Conservation (phyloP, 2,888 invertebrate genomes). For the Bembecia ichneumoniformis region DNA sequence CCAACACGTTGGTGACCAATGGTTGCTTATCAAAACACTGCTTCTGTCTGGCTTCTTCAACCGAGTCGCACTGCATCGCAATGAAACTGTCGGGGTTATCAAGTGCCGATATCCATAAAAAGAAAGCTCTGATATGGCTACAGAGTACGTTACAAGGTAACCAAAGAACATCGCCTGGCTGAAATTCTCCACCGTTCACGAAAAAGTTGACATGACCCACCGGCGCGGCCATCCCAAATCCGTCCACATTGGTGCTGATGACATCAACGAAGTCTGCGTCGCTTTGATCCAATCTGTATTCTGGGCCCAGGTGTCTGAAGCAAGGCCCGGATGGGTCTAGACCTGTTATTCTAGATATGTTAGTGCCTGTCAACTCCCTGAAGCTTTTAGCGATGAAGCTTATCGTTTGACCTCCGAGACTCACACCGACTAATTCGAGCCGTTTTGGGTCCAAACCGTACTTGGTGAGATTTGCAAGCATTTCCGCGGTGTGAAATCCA, state of each 20-base stretch:
- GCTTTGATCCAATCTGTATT: slow-evolving; percentile 34
- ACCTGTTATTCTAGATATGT: slow-evolving; percentile 33
- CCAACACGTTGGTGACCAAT: slow-evolving; percentile 19
- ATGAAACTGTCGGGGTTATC: slow-evolving; percentile 19
- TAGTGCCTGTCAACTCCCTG: slow-evolving; percentile 29
- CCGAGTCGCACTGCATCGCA: slow-evolving; percentile 24
- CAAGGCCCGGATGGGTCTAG: slow-evolving; percentile 52
- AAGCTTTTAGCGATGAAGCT: slow-evolving; percentile 48
- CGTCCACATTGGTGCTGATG: slow-evolving; percentile 44
- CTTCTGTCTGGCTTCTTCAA: slow-evolving; percentile 24
- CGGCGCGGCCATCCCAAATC: slow-evolving; percentile 44
- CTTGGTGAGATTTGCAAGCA: slow-evolving; percentile 33
- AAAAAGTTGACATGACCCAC: slow-evolving; percentile 50
- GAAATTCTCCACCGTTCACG: slow-evolving; percentile 41
- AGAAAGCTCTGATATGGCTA: slow-evolving; percentile 20
- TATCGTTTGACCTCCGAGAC: slow-evolving; percentile 44
- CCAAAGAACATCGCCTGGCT: slow-evolving; percentile 22
- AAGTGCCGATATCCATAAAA: slow-evolving; percentile 22
- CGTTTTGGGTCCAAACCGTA: slow-evolving; percentile 39
- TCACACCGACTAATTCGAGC: slow-evolving; percentile 40
- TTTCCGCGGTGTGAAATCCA: slow-evolving; percentile 37
- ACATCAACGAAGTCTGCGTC: slow-evolving; percentile 52
- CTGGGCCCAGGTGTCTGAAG: slow-evolving; percentile 40
- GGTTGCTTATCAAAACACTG: slow-evolving; percentile 22
- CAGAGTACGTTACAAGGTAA: slow-evolving; percentile 19